Evolutionary conservation across 2,888 invertebrate species (phyloP).

Genomic region (Agonum fuliginosum): DNA sequence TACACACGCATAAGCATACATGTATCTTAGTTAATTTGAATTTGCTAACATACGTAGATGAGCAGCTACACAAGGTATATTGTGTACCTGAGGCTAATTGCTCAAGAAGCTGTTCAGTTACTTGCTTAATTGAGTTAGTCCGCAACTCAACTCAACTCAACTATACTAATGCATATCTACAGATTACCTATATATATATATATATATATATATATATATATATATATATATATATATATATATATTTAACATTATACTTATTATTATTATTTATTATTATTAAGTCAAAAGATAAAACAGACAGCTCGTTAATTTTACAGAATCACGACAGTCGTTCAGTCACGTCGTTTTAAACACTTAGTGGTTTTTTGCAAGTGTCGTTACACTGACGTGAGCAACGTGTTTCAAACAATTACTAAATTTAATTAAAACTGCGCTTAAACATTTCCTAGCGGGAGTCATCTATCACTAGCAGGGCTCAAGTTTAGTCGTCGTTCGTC

Average conservation of each 20-base stretch:
- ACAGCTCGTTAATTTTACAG: conserved; percentile 63
- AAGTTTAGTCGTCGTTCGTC: conserved; percentile 55
- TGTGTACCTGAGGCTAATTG: conserved; percentile 71
- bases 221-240: neutral
- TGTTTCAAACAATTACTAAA: conserved; percentile 73
- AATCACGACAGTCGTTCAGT: conserved; percentile 72
- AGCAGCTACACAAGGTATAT: conserved; percentile 66
- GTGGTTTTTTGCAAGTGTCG: conserved; percentile 71
- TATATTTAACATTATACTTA: neutral
- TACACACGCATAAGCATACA: neutral
- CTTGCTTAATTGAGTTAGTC: conserved; percentile 69
- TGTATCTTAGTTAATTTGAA: conserved; percentile 47
- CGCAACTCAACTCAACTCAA: no score
- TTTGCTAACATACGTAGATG: conserved; percentile 13
- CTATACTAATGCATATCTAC: no score
- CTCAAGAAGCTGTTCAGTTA: conserved; percentile 71
- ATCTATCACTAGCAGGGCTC: conserved; percentile 70
- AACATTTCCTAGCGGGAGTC: conserved; percentile 72
- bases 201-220: no score
- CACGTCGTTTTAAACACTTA: conserved; percentile 71
- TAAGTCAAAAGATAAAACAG: conserved; percentile 37
- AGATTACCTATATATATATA: no score
- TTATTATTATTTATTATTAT: neutral
- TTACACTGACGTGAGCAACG: conserved; percentile 69
- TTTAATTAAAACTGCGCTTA: conserved; percentile 74